phyloP scores from a whole-genome alignment of 2,888 invertebrate genomes.

The Torymus auratus region DNA sequence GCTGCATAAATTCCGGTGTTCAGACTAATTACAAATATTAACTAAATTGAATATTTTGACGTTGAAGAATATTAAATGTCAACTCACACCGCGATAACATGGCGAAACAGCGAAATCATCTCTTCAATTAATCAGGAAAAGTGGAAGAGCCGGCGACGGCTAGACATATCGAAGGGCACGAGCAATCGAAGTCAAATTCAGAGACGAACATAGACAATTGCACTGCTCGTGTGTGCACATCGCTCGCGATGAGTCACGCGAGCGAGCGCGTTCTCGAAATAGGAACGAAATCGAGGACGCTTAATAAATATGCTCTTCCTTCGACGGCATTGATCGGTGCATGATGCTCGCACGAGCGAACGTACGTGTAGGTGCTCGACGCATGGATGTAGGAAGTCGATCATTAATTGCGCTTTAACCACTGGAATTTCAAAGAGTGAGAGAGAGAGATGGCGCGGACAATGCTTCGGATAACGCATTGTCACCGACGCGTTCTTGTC shows the following conservation, averaged over 20 bases:
- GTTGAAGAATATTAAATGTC: too few species aligned
- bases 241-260: slow-evolving; percentile 40
- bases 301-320: slow-evolving; percentile 52
- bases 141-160: too few species aligned
- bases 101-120: too few species aligned
- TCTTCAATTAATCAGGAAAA: too few species aligned
- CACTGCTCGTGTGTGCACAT: neutral
- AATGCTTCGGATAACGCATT: slow-evolving; percentile 44
- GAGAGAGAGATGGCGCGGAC: neutral
- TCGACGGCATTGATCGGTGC: slow-evolving; percentile 42
- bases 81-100: too few species aligned
- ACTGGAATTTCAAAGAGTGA: slow-evolving; percentile 52
- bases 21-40: too few species aligned
- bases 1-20: too few species aligned
- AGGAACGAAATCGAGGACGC: slow-evolving; percentile 51
- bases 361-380: neutral
- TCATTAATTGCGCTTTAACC: slow-evolving; percentile 50
- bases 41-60: too few species aligned
- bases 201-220: neutral
- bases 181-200: too few species aligned
- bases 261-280: slow-evolving; percentile 30
- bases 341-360: neutral
- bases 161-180: slow-evolving; percentile 1
- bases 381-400: slow-evolving; percentile 48
- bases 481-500: slow-evolving; percentile 27